These are phyloP conservation scores for Salticus scenicus DNA, from an alignment of 2,888 invertebrate genomes.

Conservation along the genomic window DNA sequence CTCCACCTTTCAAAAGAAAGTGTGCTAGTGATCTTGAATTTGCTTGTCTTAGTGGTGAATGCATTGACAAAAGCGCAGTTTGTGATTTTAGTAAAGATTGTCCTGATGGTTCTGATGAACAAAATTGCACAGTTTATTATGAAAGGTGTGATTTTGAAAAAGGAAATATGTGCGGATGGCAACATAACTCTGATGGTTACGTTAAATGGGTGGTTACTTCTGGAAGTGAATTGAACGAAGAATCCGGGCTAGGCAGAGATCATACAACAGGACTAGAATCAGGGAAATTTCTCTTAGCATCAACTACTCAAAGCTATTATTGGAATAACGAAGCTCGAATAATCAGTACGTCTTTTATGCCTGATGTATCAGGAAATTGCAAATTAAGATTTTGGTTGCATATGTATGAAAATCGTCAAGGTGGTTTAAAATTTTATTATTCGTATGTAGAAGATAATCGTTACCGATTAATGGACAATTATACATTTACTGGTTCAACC, in stretches of 20 bases:
- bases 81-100: conserved; percentile 68
- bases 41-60: conserved; percentile 51
- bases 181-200: not conserved
- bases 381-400: conserved; percentile 68
- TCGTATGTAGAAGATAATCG: conserved; percentile 10
- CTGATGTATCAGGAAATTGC: conserved; percentile 61
- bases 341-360: conserved; percentile 59
- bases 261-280: conserved; percentile 55
- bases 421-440: conserved; percentile 73
- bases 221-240: conserved; percentile 40
- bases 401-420: conserved; percentile 70
- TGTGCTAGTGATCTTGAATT: conserved; percentile 55
- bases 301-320: not conserved
- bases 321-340: conserved; percentile 26
- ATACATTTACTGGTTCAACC: conserved; percentile 5
- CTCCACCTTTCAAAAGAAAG: conserved; percentile 42
- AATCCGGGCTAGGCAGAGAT: conserved; percentile 60
- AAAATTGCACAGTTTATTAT: conserved; percentile 45
- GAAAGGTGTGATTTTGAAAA: conserved; percentile 68
- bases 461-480: not conserved
- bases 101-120: conserved; percentile 66
- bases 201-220: conserved; percentile 49
- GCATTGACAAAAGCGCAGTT: conserved; percentile 43
- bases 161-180: conserved; percentile 47
- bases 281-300: conserved; percentile 54